Evolutionary conservation across 2,888 invertebrate genomes (phyloP), one percentile per base, ranked within the genome.

Genomic region (Drosophila pseudotalamancana): DNA sequence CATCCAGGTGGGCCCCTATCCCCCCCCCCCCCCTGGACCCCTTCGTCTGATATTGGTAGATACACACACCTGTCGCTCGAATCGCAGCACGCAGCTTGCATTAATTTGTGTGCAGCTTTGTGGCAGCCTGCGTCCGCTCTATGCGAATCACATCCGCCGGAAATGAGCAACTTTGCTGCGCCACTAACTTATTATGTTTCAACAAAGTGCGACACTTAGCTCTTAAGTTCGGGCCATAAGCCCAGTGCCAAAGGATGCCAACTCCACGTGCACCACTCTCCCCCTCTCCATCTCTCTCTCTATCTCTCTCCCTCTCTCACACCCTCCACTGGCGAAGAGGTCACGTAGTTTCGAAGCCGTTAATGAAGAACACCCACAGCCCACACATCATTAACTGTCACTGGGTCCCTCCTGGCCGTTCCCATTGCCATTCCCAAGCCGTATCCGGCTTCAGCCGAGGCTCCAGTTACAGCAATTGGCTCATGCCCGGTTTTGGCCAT

Each of bases 71-170:
- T 11, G 8, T 9, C 23, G 14, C 35, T n/a, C 21, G 21, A 9
- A 19, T 16, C 43, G 6, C 46, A 57, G 63, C 61, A 80, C 81
- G 70, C 70, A 42, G 57, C 55, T 21, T 78, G 84, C 81, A 81
- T 81, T 78, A 76, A 81, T 81, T 66, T 68, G 35, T 62, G 48
- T 79, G 75, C 77, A 66, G 49, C 70, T 74, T 69, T 64, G 77
- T 59, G 39, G 11, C 14, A 37, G 53, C n/a, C 46, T 12, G 53
- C 34, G 31, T 35, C 23, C 14, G 42, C 27, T 39, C 61, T 35
- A 60, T 62, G 70, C 73, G 66, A 68, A 65, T 66, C 82, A 71
- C 85, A 81, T 81, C 77, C 81, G 77, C 81, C 72, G 81, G 81
- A 85, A 82, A 77, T 77, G 69, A 61, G 66, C 56, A 63, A 76